phyloP scores from a whole-genome alignment of 2,888 invertebrate species.

The Orchesella flavescens region DNA sequence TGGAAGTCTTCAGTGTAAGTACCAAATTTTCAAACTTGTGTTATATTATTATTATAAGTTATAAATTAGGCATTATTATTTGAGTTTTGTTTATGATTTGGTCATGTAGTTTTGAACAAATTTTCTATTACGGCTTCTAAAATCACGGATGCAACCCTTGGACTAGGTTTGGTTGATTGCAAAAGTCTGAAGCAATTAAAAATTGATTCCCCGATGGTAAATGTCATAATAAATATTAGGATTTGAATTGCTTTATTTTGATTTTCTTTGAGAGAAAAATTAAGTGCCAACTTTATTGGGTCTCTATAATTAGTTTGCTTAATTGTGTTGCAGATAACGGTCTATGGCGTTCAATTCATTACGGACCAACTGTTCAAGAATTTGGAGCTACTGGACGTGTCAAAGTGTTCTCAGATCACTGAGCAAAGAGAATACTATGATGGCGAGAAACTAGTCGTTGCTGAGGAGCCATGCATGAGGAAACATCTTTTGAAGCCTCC shows the following conservation, averaged over 20 bases:
- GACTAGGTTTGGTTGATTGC: slow-evolving; percentile 58
- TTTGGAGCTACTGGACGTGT: slow-evolving; percentile 54
- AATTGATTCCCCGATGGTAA: slow-evolving; percentile 54
- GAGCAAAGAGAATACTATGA: slow-evolving; percentile 68
- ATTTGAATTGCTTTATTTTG: no score
- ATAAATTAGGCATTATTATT: neutral
- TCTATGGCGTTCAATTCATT: slow-evolving; percentile 62
- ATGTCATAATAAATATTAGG: no score
- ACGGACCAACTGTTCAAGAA: slow-evolving; percentile 63
- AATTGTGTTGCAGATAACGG: slow-evolving; percentile 61
- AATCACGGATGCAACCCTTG: slow-evolving; percentile 61
- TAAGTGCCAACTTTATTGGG: neutral
- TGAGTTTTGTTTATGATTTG: neutral
- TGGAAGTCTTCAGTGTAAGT: slow-evolving; percentile 66
- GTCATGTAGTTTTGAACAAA: slow-evolving; percentile 35
- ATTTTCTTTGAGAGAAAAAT: neutral
- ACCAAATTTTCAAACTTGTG: neutral
- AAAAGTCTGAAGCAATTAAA: slow-evolving; percentile 49
- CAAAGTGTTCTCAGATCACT: slow-evolving; percentile 61
- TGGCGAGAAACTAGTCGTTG: slow-evolving; percentile 46
- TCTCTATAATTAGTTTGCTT: neutral
- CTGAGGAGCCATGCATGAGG: slow-evolving; percentile 31
- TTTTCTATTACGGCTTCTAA: slow-evolving; percentile 47
- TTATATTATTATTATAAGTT: neutral
- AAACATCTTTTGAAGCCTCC: neutral